Conservation (phyloP, 2,888 invertebrate genomes). For the Drosophila paramelanica region DNA sequence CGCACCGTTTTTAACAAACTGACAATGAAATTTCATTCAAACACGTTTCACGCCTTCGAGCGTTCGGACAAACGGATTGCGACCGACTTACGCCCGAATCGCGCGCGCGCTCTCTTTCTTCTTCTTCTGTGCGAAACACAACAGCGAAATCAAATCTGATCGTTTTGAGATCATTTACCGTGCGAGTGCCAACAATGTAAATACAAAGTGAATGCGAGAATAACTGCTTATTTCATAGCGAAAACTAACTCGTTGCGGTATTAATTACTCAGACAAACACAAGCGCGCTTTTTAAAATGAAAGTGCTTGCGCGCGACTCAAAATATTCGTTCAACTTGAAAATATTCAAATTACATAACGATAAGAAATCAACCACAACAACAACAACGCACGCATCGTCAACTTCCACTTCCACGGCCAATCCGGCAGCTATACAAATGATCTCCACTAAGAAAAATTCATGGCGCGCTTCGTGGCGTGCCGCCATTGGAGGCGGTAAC, state of each 20-base stretch:
- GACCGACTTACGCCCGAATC: slow-evolving; percentile 12
- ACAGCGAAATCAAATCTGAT: slow-evolving; percentile 37
- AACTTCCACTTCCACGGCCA: slow-evolving; percentile 41
- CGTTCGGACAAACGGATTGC: slow-evolving; percentile 73
- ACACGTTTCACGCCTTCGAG: slow-evolving; percentile 74
- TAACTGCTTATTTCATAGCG: slow-evolving; percentile 23
- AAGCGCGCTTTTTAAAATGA: slow-evolving; percentile 69
- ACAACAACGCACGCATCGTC: slow-evolving; percentile 39
- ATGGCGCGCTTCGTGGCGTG: slow-evolving; percentile 80
- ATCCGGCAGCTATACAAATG: slow-evolving; percentile 50
- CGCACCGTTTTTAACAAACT: slow-evolving; percentile 62
- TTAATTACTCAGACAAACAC: slow-evolving; percentile 15
- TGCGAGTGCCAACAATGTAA: slow-evolving; percentile 38
- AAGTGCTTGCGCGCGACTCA: slow-evolving; percentile 74
- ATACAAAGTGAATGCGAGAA: slow-evolving; percentile 40
- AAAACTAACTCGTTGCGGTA: slow-evolving; percentile 29
- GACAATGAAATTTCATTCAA: slow-evolving; percentile 80
- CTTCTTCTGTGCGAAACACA: slow-evolving; percentile 39
- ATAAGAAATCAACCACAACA: slow-evolving; percentile 61
- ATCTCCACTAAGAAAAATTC: slow-evolving; percentile 73
- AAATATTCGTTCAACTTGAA: slow-evolving; percentile 83
- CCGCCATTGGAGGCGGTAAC: slow-evolving; percentile 56
- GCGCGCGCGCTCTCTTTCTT: slow-evolving; percentile 20
- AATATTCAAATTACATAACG: slow-evolving; percentile 82
- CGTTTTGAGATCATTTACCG: slow-evolving; percentile 34